Evolutionary conservation across 2,888 invertebrate species (phyloP), one percentile per base, ranked within the genome.

Genomic region (Agrypnus murinus): DNA sequence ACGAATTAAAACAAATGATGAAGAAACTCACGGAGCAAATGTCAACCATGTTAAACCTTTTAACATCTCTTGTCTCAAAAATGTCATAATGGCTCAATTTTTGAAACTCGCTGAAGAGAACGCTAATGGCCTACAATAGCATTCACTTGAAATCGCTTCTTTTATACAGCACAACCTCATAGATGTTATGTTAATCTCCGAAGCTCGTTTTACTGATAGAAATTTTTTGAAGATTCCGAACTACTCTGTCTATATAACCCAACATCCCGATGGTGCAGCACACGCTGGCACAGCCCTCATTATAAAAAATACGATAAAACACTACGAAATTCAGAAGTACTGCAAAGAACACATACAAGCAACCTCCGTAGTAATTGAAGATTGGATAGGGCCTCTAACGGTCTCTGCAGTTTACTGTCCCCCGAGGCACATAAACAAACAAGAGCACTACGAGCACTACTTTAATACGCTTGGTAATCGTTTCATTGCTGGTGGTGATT

Each of bases 61-160:
- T 71, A 40, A 72, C 71, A 34, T 43, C 72, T 8, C 69, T 72
- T 19, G 59, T 72, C 32, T 62, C 17, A 19, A 72, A 60, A 71
- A 10, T 45, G 14, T 5, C 45, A 15, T 66, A 66, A 72, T 69
- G 65, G 57, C 57, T 14, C 45, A 14, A 15, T 65, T 64, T 63
- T 63, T 59, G 62, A 74, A 72, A 72, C 67, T 74, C 59, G 68
- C 69, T 10, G 31, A 70, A 45, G 71, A 74, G 74, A 75, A 75
- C 58, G 74, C 68, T 66, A 74, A 75, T 65, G 74, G 73, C n/a
- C n/a, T n/a, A n/a, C n/a, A n/a, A n/a, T n/a, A n/a, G n/a, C n/a
- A n/a, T n/a, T n/a, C n/a, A n/a, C n/a, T n/a, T n/a, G n/a, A n/a
- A n/a, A n/a, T n/a, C n/a, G n/a, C n/a, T n/a, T n/a, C n/a, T n/a